Evolutionary conservation across 2,113 vertebrate genomes (phyloP), one percentile per base, ranked within the genome.

Genomic region (Ageneiosus marmoratus): DNA sequence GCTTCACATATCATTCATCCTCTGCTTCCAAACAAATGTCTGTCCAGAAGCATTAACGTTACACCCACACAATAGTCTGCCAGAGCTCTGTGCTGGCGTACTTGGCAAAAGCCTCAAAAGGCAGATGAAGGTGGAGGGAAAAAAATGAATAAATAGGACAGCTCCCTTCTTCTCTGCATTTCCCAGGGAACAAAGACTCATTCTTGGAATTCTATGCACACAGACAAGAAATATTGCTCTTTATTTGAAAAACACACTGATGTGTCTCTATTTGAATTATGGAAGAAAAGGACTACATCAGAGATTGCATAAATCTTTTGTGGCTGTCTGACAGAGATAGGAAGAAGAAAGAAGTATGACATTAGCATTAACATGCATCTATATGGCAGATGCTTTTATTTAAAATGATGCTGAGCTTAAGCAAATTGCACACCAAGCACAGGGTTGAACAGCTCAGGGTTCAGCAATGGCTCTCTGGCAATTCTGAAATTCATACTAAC

Each of bases 1-100:
- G 88, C 87, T 95, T 93, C 94, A 94, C 94, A 93, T 93, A 93
- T 94, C 95, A 95, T 96, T 95, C 95, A 93, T 88, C 83, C 88
- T 89, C 93, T 90, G 72, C 94, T 94, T 89, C 90, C 90, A 94
- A 87, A 86, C 91, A 89, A 92, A 93, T 88, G 87, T 91, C 92
- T 91, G 89, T 89, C 87, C 87, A 86, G 85, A 88, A 86, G 87
- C 87, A 86, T 88, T 88, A 86, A 72, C 83, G 73, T 84, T 87
- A 89, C 88, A 82, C 87, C 89, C 88, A 84, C 88, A 84, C 86
- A 86, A 89, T 90, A 79, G 92, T 92, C 90, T 93, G 93, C 91
- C 92, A 90, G 89, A 89, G 91, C 88, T 90, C 92, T 87, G 86
- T 86, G 79, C 87, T 85, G 88, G 86, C 81, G 79, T 88, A 87